phyloP scores from a whole-genome alignment of 2,888 invertebrate genomes.

The Thymelicus lineola region DNA sequence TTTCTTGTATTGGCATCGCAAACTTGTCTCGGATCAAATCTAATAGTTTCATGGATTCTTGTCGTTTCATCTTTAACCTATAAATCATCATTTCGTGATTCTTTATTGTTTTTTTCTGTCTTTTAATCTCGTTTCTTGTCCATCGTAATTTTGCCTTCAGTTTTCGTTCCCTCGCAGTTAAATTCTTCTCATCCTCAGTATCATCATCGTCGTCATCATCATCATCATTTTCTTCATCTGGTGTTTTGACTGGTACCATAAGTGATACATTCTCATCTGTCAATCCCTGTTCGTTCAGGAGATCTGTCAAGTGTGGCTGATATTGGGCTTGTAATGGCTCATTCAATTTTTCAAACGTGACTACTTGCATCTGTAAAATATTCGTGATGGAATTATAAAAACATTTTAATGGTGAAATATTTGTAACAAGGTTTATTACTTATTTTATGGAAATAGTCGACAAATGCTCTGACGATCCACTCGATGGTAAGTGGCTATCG shows the following conservation, averaged over 20 bases:
- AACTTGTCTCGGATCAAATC: constrained; percentile 25
- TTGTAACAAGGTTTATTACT: too few relatives aligned
- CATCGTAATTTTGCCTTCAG: constrained; percentile 19
- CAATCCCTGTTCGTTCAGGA: constrained; percentile 7
- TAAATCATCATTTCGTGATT: constrained; percentile 21
- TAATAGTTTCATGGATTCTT: constrained; percentile 5
- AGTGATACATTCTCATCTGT: constrained; percentile 10
- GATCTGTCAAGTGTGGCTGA: not conserved
- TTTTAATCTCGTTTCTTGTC: constrained; percentile 19
- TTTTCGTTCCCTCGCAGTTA: constrained; percentile 8
- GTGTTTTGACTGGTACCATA: constrained; percentile 8
- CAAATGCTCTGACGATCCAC: too few relatives aligned
- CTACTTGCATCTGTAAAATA: constrained; percentile 14
- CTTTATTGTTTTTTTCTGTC: constrained; percentile 17
- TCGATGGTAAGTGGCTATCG: too few relatives aligned
- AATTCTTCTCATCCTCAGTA: constrained; percentile 9
- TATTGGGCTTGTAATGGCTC: constrained; percentile 1
- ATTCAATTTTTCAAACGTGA: constrained; percentile 9
- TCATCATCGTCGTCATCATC: constrained; percentile 2
- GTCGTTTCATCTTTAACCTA: constrained; percentile 10
- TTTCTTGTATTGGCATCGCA: constrained; percentile 20
- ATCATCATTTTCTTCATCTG: not conserved
- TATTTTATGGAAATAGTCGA: too few relatives aligned
- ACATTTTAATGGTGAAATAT: too few relatives aligned
- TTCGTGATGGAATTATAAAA: not conserved